Evolutionary conservation across 2,797 vertebrate genomes (phyloP).

Genomic region (Delichon dasypus): DNA sequence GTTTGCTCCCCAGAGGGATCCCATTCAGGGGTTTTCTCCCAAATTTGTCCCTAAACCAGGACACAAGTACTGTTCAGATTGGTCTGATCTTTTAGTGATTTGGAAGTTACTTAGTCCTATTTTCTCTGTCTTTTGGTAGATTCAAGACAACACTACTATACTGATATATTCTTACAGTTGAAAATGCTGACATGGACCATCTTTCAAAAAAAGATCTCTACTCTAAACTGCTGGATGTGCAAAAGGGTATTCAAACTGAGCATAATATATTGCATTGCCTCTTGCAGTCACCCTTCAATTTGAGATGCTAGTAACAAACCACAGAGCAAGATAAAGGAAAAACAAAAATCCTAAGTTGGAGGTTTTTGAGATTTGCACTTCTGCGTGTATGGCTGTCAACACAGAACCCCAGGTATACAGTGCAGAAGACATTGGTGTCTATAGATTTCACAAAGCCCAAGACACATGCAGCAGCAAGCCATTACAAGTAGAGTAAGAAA

Average conservation of each 20-base stretch:
- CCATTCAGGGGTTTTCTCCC: no score
- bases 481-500: not conserved
- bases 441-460: not conserved
- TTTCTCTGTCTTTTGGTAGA: not conserved
- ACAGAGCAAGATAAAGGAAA: not conserved
- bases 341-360: rapidly evolving
- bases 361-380: not conserved
- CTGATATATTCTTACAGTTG: not conserved
- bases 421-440: not conserved
- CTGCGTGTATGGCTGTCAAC: rapidly evolving
- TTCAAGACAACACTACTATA: not conserved
- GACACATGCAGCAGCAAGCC: not conserved
- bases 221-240: not conserved
- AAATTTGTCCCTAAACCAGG: no score
- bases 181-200: not conserved
- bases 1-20: no score
- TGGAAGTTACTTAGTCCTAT: not conserved
- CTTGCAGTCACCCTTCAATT: not conserved
- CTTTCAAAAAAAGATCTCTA: not conserved
- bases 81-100: not conserved
- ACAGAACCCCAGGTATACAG: not conserved
- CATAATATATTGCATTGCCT: not conserved
- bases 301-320: not conserved
- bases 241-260: not conserved
- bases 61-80: not conserved